Evolutionary conservation across 2,888 invertebrate species (phyloP), one percentile per base, ranked within the genome.

Genomic region (Belgica antarctica): DNA sequence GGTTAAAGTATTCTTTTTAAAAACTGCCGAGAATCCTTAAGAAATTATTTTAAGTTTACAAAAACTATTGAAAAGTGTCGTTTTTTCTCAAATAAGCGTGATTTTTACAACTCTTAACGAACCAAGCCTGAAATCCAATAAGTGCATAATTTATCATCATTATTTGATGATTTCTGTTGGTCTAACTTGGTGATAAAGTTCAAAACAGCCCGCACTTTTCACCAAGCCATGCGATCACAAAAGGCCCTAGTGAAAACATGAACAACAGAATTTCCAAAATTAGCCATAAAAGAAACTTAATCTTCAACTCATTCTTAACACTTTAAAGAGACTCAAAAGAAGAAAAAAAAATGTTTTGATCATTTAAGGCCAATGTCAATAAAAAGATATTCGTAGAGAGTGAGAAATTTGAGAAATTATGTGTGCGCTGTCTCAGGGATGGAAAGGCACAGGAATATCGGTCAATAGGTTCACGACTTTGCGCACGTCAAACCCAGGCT

Each of bases 101-200:
- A n/a, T n/a, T n/a, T n/a, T n/a, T n/a, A n/a, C n/a, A n/a, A n/a
- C n/a, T n/a, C n/a, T n/a, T n/a, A n/a, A n/a, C n/a, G n/a, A n/a
- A n/a, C n/a, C n/a, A n/a, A n/a, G n/a, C n/a, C n/a, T n/a, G n/a
- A n/a, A n/a, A n/a, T 31, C 34, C 12, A 8, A 62, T 34, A 19
- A 59, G 19, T 62, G 17, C 46, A 27, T 28, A 66, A 66, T 66
- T 66, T 66, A 28, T 66, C 65, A 47, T 66, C 46, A 66, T 66
- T 66, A 66, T 62, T 34, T 7, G 12, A 52, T 2, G 8, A 52
- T 52, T 52, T 52, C 52, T n/a, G n/a, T n/a, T n/a, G n/a, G n/a
- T n/a, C n/a, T n/a, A n/a, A n/a, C n/a, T n/a, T n/a, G 22, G 52
- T 52, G 52, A 52, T 52, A n/a, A 52, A 12, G 7, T 17, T 52